Conservation (phyloP, 1,140 invertebrate genomes). For the Onthophagus taurus region DNA sequence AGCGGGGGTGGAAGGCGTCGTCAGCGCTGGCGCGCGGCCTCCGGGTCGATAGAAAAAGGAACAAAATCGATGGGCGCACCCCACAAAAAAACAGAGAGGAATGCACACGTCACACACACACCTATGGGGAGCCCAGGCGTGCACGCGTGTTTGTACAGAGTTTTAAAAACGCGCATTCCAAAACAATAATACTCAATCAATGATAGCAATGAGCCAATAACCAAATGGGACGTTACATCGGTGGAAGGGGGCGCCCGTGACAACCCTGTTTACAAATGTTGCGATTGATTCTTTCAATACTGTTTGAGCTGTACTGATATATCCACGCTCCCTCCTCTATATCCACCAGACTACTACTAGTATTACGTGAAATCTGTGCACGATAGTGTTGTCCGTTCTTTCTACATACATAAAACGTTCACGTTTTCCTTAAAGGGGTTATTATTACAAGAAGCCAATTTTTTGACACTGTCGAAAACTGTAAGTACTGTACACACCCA, state of each 20-base stretch:
- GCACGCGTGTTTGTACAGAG: slow-evolving; percentile 34
- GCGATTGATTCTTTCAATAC: slow-evolving; percentile 40
- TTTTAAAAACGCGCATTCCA: slow-evolving; percentile 41
- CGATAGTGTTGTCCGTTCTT: too few species aligned
- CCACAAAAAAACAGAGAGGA: slow-evolving; percentile 23
- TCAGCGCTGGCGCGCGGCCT: too few species aligned
- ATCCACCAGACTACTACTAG: slow-evolving; percentile 3
- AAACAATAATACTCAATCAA: slow-evolving; percentile 42
- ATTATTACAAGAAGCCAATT: slow-evolving; percentile 5
- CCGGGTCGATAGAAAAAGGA: slow-evolving; percentile 9
- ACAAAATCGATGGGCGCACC: slow-evolving; percentile 2
- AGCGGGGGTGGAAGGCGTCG: too few species aligned
- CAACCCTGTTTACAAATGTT: slow-evolving; percentile 41
- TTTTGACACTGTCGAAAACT: slow-evolving; percentile 6
- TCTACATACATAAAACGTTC: too few species aligned
- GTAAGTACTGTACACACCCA: neutral
- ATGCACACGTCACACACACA: slow-evolving; percentile 29
- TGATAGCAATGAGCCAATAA: slow-evolving; percentile 41
- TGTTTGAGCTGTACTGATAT: slow-evolving; percentile 37
- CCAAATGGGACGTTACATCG: slow-evolving; percentile 37
- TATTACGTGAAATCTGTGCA: too few species aligned
- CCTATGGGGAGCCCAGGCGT: slow-evolving; percentile 15
- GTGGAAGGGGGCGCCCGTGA: slow-evolving; percentile 36
- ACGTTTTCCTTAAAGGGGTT: slow-evolving; percentile 2
- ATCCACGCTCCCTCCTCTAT: slow-evolving; percentile 23